phyloP scores from a whole-genome alignment of 2,888 invertebrate species.

The Machimus atricapillus region DNA sequence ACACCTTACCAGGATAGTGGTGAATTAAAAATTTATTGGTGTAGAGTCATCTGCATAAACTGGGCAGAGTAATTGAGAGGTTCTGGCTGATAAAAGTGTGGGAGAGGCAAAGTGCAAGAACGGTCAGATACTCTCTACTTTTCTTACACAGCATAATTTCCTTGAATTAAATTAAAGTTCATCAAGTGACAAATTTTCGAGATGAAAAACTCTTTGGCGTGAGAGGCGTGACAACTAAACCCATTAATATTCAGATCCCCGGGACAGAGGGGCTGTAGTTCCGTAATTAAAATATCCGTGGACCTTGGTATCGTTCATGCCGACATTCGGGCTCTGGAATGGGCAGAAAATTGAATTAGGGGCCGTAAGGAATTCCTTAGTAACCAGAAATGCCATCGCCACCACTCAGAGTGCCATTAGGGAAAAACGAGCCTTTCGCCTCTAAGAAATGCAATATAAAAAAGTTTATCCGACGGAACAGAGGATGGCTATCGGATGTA shows the following conservation, averaged over 20 bases:
- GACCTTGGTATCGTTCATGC: background rate
- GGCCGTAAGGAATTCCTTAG: background rate
- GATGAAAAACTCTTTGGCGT: background rate
- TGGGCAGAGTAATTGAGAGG: background rate
- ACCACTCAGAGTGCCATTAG: background rate
- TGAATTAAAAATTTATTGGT: background rate
- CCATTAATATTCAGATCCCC: slow-evolving; percentile 4
- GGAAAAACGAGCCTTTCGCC: background rate
- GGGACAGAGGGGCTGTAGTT: background rate
- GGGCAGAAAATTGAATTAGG: background rate
- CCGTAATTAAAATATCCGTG: background rate
- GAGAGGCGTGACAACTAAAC: background rate
- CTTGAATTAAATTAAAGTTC: background rate
- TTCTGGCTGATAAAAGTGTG: background rate
- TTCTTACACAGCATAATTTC: background rate
- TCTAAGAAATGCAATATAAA: background rate
- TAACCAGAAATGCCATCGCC: background rate
- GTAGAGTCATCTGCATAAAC: background rate
- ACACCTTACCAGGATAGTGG: background rate
- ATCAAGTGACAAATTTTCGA: background rate
- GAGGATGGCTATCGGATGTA: background rate
- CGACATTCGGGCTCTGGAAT: background rate
- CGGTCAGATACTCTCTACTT: background rate
- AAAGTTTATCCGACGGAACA: background rate
- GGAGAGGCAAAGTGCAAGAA: background rate